phyloP scores from a whole-genome alignment of 1,140 invertebrate genomes.

The Leucophenga varia region DNA sequence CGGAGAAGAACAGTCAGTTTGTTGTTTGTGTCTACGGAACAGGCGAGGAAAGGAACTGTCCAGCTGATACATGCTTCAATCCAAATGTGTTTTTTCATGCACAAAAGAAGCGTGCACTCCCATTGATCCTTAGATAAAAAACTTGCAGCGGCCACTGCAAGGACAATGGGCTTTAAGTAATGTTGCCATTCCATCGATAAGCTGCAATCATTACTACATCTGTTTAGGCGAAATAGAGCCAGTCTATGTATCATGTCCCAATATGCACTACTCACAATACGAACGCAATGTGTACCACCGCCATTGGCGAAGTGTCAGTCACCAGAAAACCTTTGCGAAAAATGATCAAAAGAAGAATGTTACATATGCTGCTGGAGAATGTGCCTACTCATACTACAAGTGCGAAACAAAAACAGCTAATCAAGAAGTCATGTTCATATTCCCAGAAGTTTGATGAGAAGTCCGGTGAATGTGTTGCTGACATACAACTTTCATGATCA shows the following conservation, averaged over 20 bases:
- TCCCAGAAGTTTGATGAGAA: neutral
- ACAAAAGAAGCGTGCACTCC: neutral
- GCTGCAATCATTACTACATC: slow-evolving; percentile 7
- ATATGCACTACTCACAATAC: slow-evolving; percentile 6
- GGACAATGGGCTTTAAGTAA: too few species aligned
- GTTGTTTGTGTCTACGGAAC: slow-evolving; percentile 6
- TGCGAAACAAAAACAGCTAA: neutral
- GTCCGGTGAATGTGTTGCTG: neutral
- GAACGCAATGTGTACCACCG: slow-evolving; percentile 6
- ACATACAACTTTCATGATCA: neutral
- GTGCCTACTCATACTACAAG: slow-evolving; percentile 1
- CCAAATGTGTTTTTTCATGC: neutral
- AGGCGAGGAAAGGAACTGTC: slow-evolving; percentile 1
- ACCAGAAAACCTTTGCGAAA: slow-evolving; percentile 3
- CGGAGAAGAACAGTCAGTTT: neutral
- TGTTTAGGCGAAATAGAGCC: slow-evolving; percentile 5
- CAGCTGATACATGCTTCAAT: slow-evolving; percentile 2
- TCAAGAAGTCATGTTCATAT: slow-evolving; percentile 2
- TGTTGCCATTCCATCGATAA: neutral
- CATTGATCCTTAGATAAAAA: neutral
- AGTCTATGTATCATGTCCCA: slow-evolving; percentile 6
- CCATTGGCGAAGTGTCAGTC: slow-evolving; percentile 8
- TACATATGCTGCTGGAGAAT: slow-evolving; percentile 1
- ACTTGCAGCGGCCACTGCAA: neutral
- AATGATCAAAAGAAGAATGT: neutral